phyloP scores from a whole-genome alignment of 2,888 invertebrate species.

The Drosophila neonasuta region DNA sequence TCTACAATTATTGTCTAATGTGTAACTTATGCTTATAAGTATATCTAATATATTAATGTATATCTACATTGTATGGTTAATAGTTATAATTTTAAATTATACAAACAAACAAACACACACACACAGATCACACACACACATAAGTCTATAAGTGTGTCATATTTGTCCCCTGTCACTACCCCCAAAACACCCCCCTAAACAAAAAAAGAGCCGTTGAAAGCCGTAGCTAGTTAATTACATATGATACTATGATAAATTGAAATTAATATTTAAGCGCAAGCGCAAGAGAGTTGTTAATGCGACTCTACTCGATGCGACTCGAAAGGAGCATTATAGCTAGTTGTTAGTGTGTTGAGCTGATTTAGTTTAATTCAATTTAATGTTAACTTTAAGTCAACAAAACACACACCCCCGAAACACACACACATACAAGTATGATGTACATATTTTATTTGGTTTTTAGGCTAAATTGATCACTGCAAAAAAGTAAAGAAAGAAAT shows the following conservation, averaged over 20 bases:
- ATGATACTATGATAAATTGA: slow-evolving; percentile 35
- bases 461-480: slow-evolving; percentile 26
- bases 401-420: slow-evolving; percentile 12
- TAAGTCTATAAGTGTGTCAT: slow-evolving; percentile 22
- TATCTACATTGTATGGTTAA: slow-evolving; percentile 45
- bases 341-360: slow-evolving; percentile 68
- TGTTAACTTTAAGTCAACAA: slow-evolving; percentile 43
- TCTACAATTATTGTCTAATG: slow-evolving; percentile 74
- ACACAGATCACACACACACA: slow-evolving; percentile 14
- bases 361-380: slow-evolving; percentile 70
- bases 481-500: slow-evolving; percentile 24
- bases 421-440: slow-evolving; percentile 31
- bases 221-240: slow-evolving; percentile 56
- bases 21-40: slow-evolving; percentile 45
- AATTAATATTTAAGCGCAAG: slow-evolving; percentile 36
- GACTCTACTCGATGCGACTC: slow-evolving; percentile 28
- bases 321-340: slow-evolving; percentile 45
- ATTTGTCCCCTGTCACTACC: slow-evolving; percentile 3
- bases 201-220: slow-evolving; percentile 39
- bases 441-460: slow-evolving; percentile 47
- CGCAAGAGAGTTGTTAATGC: slow-evolving; percentile 29
- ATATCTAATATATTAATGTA: slow-evolving; percentile 34
- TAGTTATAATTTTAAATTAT: slow-evolving; percentile 71
- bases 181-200: background rate
- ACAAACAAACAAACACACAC: slow-evolving; percentile 13